Evolutionary conservation across 2,113 vertebrate genomes (phyloP), one percentile per base, ranked within the genome.

Genomic region (Brachyhypopomus gauderio): DNA sequence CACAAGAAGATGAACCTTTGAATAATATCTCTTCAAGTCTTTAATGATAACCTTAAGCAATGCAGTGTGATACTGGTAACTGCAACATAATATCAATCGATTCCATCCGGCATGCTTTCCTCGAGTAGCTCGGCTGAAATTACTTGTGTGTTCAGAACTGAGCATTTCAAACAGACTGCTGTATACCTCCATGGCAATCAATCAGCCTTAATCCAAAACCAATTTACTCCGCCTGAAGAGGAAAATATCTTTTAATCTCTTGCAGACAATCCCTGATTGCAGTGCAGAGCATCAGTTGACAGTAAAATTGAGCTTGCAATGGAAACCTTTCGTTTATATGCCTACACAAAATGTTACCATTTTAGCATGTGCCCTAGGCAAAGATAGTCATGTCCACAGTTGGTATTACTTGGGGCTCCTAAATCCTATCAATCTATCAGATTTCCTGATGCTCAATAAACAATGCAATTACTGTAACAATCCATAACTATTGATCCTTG

Each of bases 211-310:
- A 92, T 92, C 91, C 90, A 91, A 92, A 93, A 93, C 90, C 92
- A 93, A 93, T 92, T 92, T 93, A 91, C 91, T 91, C 78, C 77
- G 85, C 88, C 90, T 91, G 91, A 92, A 91, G 89, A 92, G 90
- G 89, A 92, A 91, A 92, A 92, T 92, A 93, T 92, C 91, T 92
- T 92, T 91, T 92, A 92, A 92, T 93, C 92, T 93, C 90, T 91
- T 48, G 82, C 90, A 80, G 91, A 90, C 91, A 92, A 90, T 91
- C 88, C 84, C 87, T 89, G 87, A 92, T 91, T 91, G 91, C 88
- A 36, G 79, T 84, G 87, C 85, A 76, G 85, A 86, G 87, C 88
- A 89, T 88, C 86, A 84, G 87, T 83, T 88, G 90, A 90, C 89
- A 91, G 90, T 89, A 88, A 91, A 90, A 90, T 85, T 87, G 89